Base-by-base conservation (phyloP, 2,113 vertebrate species). In the Globicephala melas region DNA sequence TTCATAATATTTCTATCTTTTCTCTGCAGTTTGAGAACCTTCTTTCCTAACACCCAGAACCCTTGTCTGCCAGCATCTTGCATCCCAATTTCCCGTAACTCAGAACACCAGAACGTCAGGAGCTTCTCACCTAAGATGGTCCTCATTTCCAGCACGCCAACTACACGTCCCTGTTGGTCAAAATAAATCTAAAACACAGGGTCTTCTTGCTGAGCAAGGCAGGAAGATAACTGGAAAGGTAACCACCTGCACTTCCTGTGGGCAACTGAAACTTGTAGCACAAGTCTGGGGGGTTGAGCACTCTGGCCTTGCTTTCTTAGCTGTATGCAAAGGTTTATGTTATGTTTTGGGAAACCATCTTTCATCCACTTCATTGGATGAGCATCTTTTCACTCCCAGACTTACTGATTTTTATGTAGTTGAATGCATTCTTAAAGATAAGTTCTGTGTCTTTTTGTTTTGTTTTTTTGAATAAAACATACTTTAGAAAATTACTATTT, bases 401-500 rank as follows among this genome's bases (percentile, higher is more conserved):
- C 47, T 58, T 83, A 63, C n/a, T 74, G 88, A 74, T 60, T 90
- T 90, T 87, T 62, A 65, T 26, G 8, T 65, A 81, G 47, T n/a
- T 73, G 55, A 85, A 53, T 33, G 23, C 62, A 31, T 89, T 86
- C 86, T 93, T 92, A 88, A 96, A 68, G 41, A 67, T 62, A 91
- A 80, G 33, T 91, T 79, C 58, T 84, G 25, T 44, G 55, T 62
- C 33, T 60, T 86, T 82, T 80, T n/a, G 21, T 70, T 58, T 38
- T 18, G 81, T 92, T 84, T 92, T 92, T 74, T 92, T 81, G 81
- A 93, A 76, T 91, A 90, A 97, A 90, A 70, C 36, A 36, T 86
- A 26, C 26, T 94, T 92, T 65, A 91, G 65, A 73, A 90, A 95
- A 86, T 84, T 84, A 58, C 53, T 65, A 23, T 89, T 94, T 89